Conservation (phyloP, 2,888 invertebrate species). For the Coleophora flavipennella region DNA sequence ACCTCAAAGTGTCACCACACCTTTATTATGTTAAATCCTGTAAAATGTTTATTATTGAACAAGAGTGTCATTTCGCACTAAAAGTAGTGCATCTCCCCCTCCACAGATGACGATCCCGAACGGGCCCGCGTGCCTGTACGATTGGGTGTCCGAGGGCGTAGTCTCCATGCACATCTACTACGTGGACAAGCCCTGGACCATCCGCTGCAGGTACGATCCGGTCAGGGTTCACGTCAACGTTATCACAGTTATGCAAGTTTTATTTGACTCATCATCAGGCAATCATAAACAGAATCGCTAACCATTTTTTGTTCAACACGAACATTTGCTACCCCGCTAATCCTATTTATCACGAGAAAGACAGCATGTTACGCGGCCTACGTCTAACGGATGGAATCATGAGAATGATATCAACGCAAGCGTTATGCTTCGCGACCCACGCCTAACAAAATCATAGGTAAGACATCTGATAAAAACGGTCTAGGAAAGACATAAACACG, state of each 20-base stretch:
- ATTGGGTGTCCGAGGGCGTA: constrained; percentile 29
- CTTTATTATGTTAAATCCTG: too few species aligned
- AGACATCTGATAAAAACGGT: too few species aligned
- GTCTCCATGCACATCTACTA: constrained; percentile 48
- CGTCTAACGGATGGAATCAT: too few species aligned
- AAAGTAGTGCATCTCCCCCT: too few species aligned
- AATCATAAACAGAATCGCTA: not conserved
- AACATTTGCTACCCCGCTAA: not conserved
- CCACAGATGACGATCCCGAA: constrained; percentile 38
- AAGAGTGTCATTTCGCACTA: too few species aligned
- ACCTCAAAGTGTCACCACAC: too few species aligned
- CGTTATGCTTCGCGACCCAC: too few species aligned
- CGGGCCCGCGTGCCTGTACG: constrained; percentile 37
- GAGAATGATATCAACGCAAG: too few species aligned
- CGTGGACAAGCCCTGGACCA: constrained; percentile 43
- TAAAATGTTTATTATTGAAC: too few species aligned
- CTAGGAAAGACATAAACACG: too few species aligned
- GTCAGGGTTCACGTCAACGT: constrained; percentile 8
- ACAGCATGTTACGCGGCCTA: not conserved
- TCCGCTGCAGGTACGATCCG: constrained; percentile 34
- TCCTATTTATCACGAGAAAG: not conserved
- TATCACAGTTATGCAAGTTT: not conserved
- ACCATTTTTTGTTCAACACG: not conserved
- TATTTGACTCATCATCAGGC: not conserved
- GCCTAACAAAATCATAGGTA: too few species aligned